Conservation (phyloP, 2,113 vertebrate genomes). For the Cyanistes caeruleus region DNA sequence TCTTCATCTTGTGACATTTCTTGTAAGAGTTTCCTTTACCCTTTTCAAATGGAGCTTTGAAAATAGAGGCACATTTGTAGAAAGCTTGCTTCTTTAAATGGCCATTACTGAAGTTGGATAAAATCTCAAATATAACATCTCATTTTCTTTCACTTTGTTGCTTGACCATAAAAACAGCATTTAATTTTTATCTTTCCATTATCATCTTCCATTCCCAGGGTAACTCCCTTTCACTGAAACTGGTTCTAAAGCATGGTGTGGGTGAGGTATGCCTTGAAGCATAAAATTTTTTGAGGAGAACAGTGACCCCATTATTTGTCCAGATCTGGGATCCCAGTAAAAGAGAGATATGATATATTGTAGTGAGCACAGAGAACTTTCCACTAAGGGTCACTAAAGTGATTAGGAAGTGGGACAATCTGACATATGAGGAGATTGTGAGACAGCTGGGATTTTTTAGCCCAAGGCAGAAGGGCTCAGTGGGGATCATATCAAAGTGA, state of each 20-base stretch:
- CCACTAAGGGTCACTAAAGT: background rate
- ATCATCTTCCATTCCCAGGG: background rate
- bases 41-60: background rate
- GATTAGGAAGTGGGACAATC: background rate
- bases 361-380: background rate
- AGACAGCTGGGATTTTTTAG: background rate
- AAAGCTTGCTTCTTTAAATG: background rate
- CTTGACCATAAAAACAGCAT: background rate
- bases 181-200: background rate
- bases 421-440: background rate
- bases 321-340: background rate
- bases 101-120: background rate
- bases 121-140: background rate
- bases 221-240: background rate
- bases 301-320: background rate
- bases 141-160: background rate
- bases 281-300: background rate
- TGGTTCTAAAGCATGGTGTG: background rate
- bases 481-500: background rate
- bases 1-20: background rate
- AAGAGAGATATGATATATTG: background rate
- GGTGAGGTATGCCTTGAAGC: background rate
- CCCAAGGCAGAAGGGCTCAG: background rate
- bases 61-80: background rate
- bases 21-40: background rate